Evolutionary conservation across 2,797 vertebrate genomes (phyloP), one percentile per base, ranked within the genome.

Genomic region (Scomberomorus guttatus): DNA sequence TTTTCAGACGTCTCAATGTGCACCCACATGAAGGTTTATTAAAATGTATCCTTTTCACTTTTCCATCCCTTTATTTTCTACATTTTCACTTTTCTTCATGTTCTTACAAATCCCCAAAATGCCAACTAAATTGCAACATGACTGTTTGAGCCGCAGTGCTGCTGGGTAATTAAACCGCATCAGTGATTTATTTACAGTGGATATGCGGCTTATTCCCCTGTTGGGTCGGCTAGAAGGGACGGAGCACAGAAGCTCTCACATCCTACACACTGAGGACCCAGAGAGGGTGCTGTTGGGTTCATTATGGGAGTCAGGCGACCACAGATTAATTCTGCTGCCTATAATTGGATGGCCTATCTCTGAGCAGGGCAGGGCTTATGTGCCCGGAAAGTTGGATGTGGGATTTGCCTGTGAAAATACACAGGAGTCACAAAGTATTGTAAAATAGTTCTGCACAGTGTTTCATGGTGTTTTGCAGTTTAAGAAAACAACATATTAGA

Each of bases 281-380:
- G 87, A 93, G 92, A 93, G 89, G 94, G 92, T 83, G 91, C 93
- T 94, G 85, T 93, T 92, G 90, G 89, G 92, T 91, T 89, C 90
- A 87, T 89, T 91, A 88, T 87, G 73, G 82, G 86, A 92, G 80
- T 80, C 77, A 68, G 82, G 73, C 71, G 25, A 70, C 81, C 66
- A 62, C 90, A 89, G 87, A 93, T 91, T 89, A 85, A 91, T 91
- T 88, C 85, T 75, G 79, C 80, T 67, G 73, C 70, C 81, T 87
- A 78, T 92, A 91, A 93, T 93, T 93, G 90, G 91, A 86, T 79
- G 83, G 86, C 64, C 85, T 90, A 62, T 92, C 89, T 89, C 84
- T 79, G 79, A 81, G 87, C 80, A 81, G 79, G 75, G 82, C 80
- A 71, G 70, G 79, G 85, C 72, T 85, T 90, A 87, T 90, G 80